These are phyloP conservation scores for Pandion haliaetus DNA, from an alignment of 2,113 vertebrate species.

Conservation along the genomic window DNA sequence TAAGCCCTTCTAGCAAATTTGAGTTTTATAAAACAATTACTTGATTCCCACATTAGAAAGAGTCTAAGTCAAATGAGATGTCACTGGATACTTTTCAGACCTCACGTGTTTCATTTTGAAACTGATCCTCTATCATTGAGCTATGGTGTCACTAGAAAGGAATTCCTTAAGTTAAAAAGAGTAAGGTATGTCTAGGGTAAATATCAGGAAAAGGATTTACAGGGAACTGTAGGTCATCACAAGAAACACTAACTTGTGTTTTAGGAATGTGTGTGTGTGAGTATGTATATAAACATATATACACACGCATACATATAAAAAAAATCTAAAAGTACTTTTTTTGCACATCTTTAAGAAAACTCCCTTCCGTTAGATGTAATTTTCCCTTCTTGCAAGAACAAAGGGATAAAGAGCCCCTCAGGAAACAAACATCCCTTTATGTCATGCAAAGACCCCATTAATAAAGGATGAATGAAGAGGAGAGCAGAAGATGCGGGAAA, in stretches of 20 bases:
- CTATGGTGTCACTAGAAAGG: not conserved
- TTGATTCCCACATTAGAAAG: not conserved
- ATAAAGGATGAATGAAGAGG: conserved; percentile 16
- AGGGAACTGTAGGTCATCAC: not conserved
- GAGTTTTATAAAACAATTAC: not conserved
- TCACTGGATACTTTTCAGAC: not conserved
- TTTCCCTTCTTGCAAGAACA: not conserved
- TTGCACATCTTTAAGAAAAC: not conserved
- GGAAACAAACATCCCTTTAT: not conserved
- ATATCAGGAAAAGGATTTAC: not conserved
- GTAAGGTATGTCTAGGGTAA: not conserved
- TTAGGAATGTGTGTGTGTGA: not conserved
- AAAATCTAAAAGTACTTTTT: not conserved
- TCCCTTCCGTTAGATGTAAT: not conserved
- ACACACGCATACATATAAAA: fast-evolving
- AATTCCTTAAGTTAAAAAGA: not conserved
- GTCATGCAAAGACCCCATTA: not conserved
- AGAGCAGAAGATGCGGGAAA: not conserved
- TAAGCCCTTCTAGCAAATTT: not conserved
- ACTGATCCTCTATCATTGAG: not conserved
- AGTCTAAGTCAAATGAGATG: not conserved
- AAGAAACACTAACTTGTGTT: not conserved
- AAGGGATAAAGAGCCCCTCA: not conserved
- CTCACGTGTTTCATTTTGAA: not conserved
- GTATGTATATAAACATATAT: not conserved